Evolutionary conservation across 2,113 vertebrate genomes (phyloP), one percentile per base, ranked within the genome.

Genomic region (Dasyornis broadbenti): DNA sequence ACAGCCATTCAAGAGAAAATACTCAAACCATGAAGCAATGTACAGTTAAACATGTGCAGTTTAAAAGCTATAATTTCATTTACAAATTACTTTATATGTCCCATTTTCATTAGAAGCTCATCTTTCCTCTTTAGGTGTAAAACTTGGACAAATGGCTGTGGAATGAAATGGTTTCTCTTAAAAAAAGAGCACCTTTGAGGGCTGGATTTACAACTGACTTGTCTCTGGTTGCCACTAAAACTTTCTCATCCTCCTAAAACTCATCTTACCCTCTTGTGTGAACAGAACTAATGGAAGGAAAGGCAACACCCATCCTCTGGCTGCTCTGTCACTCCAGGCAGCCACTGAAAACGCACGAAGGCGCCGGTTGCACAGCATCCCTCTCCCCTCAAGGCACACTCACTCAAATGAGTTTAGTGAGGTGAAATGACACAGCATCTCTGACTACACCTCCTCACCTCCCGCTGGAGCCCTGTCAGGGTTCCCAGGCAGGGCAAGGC

Each of bases 361-460:
- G 2, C 7, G 0, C 26, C 56, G 18, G 49, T n/a, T 47, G 27
- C 63, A 59, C 63, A 86, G 26, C 78, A 85, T 17, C 59, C 84
- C 54, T 87, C 44, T 82, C 70, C 59, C 15, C 60, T 47, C 91
- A 7, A 71, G 77, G 54, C 20, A 44, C 9, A 1, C 77, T n/a
- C 83, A 65, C 66, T 91, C 73, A n/a, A 83, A 82, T 81, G 81
- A 73, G 91, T 95, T 94, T 52, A 75, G 50, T 19, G 68, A 93
- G 71, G 93, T 95, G 90, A 94, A 95, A 89, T 2, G 68, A 40
- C 18, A 35, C 42, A 2, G 5, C 26, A 15, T 78, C 37, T 50
- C 78, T 73, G 79, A 47, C 54, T 68, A 7, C 35, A n/a, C 86
- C 83, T 84, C 52, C 88, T 93, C 88, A 92, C 85, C 72, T 86